Percentiles rank a stretch among this genome's conserved stretches.
These are phyloP conservation scores for Lasioglossum figueresi DNA, from an alignment of 2,888 invertebrate genomes.

Conservation along the genomic window DNA sequence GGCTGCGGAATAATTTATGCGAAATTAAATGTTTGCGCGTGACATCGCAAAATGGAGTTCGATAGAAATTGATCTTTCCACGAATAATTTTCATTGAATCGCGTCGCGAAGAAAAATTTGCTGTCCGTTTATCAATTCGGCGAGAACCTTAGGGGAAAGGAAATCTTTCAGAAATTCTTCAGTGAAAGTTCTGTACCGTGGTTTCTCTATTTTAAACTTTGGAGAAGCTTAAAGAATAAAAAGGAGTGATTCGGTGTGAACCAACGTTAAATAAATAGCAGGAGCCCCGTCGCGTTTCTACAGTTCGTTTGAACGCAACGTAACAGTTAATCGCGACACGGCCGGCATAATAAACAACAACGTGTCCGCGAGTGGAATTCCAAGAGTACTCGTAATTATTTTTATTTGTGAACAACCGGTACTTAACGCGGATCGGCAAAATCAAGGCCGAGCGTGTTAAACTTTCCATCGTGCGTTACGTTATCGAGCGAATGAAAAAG, in stretches of 20 bases:
- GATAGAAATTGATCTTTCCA: neutral
- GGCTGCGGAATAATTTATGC: neutral
- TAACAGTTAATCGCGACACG: conserved; percentile 1
- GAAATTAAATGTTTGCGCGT: no score
- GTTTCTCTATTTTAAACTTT: no score
- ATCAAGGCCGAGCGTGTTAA: conserved; percentile 15
- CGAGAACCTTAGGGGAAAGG: no score
- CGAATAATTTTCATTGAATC: no score
- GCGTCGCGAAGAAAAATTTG: no score
- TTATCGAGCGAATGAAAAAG: conserved; percentile 20
- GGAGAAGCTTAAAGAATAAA: no score
- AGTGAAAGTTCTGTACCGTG: no score
- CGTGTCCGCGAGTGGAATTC: conserved; percentile 24
- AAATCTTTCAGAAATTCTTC: no score
- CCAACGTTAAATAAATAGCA: neutral
- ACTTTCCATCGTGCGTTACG: conserved; percentile 37
- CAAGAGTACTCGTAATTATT: conserved; percentile 26
- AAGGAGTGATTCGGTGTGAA: neutral
- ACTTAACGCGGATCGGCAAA: conserved; percentile 11
- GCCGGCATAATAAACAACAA: neutral
- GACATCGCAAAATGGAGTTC: no score
- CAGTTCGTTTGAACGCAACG: neutral
- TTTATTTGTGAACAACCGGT: conserved; percentile 29
- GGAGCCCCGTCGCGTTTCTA: neutral
- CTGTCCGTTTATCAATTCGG: no score